Conservation (phyloP, 1,140 invertebrate genomes). For the Atta colombica region DNA sequence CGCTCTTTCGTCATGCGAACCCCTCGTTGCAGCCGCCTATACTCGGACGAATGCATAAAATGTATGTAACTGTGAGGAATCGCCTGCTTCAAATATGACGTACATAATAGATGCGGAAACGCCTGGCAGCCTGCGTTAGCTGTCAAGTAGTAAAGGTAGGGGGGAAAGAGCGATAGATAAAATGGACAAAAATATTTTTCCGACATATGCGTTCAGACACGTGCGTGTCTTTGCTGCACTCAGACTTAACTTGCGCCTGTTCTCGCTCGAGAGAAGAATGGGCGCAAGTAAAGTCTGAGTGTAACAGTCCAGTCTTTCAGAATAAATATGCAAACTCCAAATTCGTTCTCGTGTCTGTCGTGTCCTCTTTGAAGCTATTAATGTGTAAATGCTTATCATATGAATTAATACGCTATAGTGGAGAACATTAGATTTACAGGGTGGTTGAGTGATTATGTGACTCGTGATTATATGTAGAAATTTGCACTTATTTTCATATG, state of each 20-base stretch:
- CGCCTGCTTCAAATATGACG: constrained; percentile 62
- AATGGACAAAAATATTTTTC: constrained; percentile 75
- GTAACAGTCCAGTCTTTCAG: not conserved
- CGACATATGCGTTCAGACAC: constrained; percentile 32
- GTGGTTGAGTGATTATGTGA: too few relatives aligned
- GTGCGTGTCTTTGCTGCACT: constrained; percentile 3
- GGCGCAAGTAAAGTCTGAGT: constrained; percentile 1
- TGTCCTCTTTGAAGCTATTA: constrained; percentile 7
- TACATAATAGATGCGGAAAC: constrained; percentile 72
- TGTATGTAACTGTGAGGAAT: constrained; percentile 73
- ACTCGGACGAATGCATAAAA: constrained; percentile 78
- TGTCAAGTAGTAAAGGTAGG: not conserved
- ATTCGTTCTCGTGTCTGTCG: not conserved
- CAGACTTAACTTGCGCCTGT: not conserved
- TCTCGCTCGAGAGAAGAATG: not conserved
- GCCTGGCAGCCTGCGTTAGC: constrained; percentile 33
- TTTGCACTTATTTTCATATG: not conserved
- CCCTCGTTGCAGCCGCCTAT: constrained; percentile 51
- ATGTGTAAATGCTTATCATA: not conserved
- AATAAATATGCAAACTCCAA: constrained; percentile 27
- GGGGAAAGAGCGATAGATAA: constrained; percentile 6
- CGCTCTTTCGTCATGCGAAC: not conserved
- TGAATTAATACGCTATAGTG: constrained; percentile 16
- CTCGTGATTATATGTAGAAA: not conserved
- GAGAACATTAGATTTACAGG: not conserved